Base-by-base conservation (phyloP, 2,797 vertebrate genomes). In the Gymnodraco acuticeps region DNA sequence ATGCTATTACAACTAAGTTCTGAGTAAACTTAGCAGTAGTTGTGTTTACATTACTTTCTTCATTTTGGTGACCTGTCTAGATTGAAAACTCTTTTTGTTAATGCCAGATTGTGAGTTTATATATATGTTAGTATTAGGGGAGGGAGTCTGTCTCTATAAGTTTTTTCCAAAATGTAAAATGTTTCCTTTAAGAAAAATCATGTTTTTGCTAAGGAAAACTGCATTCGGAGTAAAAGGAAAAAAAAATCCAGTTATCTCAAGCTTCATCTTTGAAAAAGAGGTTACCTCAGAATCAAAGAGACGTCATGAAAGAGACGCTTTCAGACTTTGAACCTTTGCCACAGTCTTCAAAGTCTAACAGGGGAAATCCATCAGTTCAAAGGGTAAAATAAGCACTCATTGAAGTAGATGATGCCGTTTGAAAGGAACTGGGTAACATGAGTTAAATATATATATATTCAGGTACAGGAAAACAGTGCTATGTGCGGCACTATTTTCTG, bases 361-460 rank as follows among this genome's bases (percentile, higher is more conserved):
- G 6, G 56, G 78, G 46, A 80, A 73, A 63, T 77, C 70, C 85
- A 70, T 1, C 47, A 45, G 59, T 72, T 76, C 79, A 76, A 66
- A 73, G 54, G 16, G 50, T 8, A 4, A 13, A 15, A 23, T 59
- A 15, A 3, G 15, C 46, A 52, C 31, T 60, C 8, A 23, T 1
- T 66, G 11, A 77, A 64, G 59, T 54, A 14, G 54, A 53, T 16
- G 15, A 59, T 12, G 7, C 12, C 1, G 38, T 64, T 43, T 59
- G 8, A 8, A 50, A 19, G 33, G 17, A 41, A 31, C 19, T 53
- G 11, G 20, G 3, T 5, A 23, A 48, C 20, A 47, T 33, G 20
- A 67, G 2, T 42, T 14, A 46, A 45, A 56, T 41, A 10, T 16
- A 20, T 4, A 13, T 60, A 38, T 38, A 38, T 38, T 7, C 46